Base-by-base conservation (phyloP, 2,888 invertebrate genomes). In the Gerosis bhagava region DNA sequence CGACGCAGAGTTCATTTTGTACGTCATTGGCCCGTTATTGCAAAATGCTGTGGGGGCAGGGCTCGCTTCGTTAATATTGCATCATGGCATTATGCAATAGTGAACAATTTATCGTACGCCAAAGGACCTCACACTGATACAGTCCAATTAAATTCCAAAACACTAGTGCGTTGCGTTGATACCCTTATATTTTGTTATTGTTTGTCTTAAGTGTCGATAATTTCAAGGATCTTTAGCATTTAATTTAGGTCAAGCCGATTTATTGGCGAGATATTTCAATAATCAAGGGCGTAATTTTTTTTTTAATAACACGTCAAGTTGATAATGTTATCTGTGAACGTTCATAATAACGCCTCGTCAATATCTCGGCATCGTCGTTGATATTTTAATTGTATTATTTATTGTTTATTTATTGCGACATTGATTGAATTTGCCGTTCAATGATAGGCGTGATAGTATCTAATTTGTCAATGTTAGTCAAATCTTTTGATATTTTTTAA, bases 191-290 rank as follows among this genome's bases (percentile, higher is more conserved):
- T n/a, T n/a, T n/a, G n/a, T n/a, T n/a, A n/a, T 40, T 70, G 66
- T 62, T 71, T 67, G 64, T 65, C 56, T 70, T 59, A 61, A 67
- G 56, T n/a, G n/a, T 73, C 70, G 80, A 84, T 84, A 77, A 78
- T 69, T 62, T 73, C 83, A 84, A 86, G 84, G 86, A 77, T 83
- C 65, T 63, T 63, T 69, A 66, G 60, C 64, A 59, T 67, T 65
- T 48, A 58, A 83, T 76, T 77, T 83, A 70, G 83, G 86, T 84
- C 84, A 83, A 60, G 64, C 68, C 72, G 82, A 83, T 83, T 67
- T 63, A 65, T 63, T 67, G 63, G 53, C 55, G 59, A 65, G 78
- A 76, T 78, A 79, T 65, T 68, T 63, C 52, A 52, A 60, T 63
- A 67, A 66, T 73, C 78, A 79, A 83, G 77, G 79, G 73, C 51